Evolutionary conservation across 2,113 vertebrate species (phyloP).

Genomic region (Picathartes gymnocephalus): DNA sequence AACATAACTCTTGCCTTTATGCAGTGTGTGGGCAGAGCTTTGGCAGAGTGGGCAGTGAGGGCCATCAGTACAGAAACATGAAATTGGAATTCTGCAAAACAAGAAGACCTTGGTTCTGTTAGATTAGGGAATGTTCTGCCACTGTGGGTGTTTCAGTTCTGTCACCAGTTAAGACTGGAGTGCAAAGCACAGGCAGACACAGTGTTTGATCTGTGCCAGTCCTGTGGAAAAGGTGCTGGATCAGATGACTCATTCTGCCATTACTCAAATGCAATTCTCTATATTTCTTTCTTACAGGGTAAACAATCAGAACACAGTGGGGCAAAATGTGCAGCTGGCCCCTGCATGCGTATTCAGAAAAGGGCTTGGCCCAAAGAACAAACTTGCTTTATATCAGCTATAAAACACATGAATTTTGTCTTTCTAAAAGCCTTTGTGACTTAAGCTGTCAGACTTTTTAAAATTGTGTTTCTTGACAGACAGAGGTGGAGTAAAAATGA

Average conservation of each 20-base stretch:
- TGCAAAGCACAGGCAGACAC: not conserved
- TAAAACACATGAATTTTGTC: not conserved
- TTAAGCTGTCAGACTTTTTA: not conserved
- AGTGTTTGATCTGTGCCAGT: not conserved
- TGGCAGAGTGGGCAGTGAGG: not conserved
- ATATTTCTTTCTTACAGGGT: not conserved
- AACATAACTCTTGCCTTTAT: not conserved
- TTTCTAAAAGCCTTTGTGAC: not conserved
- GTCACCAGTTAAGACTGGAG: not conserved
- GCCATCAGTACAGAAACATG: not conserved
- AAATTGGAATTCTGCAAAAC: not conserved
- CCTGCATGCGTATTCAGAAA: not conserved
- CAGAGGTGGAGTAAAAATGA: not conserved
- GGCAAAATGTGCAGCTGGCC: not conserved
- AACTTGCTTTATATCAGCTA: not conserved
- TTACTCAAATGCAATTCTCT: not conserved
- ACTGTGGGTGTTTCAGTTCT: rapidly evolving
- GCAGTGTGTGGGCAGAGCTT: not conserved
- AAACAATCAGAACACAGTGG: not conserved
- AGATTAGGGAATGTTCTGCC: not conserved
- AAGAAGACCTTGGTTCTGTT: not conserved
- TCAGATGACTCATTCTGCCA: not conserved
- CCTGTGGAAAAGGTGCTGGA: not conserved
- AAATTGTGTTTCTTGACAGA: not conserved
- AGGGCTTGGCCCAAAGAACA: not conserved